These are phyloP conservation scores for Drosophila takahashii DNA, from an alignment of 1,140 invertebrate genomes.

Conservation along the genomic window DNA sequence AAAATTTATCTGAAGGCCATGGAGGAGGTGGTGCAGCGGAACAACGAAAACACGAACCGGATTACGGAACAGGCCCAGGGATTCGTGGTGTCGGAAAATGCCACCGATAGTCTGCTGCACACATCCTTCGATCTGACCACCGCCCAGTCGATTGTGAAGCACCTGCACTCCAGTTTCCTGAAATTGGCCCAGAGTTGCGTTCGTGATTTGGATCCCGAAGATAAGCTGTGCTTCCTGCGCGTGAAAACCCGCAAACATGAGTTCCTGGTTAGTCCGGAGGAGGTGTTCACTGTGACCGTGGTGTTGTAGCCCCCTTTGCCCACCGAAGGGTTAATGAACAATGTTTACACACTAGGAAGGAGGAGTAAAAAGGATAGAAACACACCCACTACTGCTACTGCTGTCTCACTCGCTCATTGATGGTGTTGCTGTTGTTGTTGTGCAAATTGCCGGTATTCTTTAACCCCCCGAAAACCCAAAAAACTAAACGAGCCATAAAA, in stretches of 20 bases:
- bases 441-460: conserved; percentile 53
- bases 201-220: conserved; percentile 60
- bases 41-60: conserved; percentile 51
- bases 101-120: conserved; percentile 28
- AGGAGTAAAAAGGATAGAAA: background rate
- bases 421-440: conserved; percentile 16
- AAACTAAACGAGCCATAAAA: conserved; percentile 80
- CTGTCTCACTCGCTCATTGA: background rate
- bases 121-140: conserved; percentile 63
- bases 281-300: conserved; percentile 60
- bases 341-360: background rate
- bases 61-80: conserved; percentile 55
- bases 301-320: conserved; percentile 27
- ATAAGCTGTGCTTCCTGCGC: conserved; percentile 48
- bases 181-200: conserved; percentile 56
- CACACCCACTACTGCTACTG: background rate
- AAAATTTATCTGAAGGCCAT: conserved; percentile 29
- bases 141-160: conserved; percentile 52
- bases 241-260: conserved; percentile 64
- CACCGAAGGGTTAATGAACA: conserved; percentile 5
- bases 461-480: conserved; percentile 47
- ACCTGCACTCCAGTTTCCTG: conserved; percentile 40
- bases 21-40: conserved; percentile 46
- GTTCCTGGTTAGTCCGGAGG: conserved; percentile 59
- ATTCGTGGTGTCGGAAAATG: conserved; percentile 57